A percentile compares a stretch with the other conserved stretches of the same genome.
Conservation (phyloP, 2,888 invertebrate species). For the Sminthurinus aureus region DNA sequence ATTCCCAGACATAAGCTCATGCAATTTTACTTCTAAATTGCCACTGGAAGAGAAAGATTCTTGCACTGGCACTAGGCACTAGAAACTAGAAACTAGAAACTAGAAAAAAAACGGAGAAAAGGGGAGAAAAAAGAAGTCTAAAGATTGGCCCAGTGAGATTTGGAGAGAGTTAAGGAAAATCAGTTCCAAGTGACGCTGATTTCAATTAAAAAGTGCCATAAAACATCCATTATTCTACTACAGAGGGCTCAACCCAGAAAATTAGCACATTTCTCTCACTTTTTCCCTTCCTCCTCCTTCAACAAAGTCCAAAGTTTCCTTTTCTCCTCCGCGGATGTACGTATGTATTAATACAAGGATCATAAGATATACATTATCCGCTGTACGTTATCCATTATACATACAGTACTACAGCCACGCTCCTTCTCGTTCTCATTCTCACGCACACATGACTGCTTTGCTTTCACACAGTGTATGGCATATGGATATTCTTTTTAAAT, state of each 20-base stretch:
- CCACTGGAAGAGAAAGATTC: neutral
- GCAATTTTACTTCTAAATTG: conserved; percentile 8
- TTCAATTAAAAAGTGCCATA: conserved; percentile 44
- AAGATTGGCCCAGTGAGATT: conserved; percentile 29
- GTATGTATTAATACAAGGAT: too few relatives aligned
- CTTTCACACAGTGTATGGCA: too few relatives aligned
- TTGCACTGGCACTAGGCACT: neutral
- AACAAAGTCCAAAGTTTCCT: neutral
- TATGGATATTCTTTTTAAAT: neutral
- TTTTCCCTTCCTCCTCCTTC: neutral
- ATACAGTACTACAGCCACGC: too few relatives aligned
- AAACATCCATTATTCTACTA: conserved; percentile 30
- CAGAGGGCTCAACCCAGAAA: conserved; percentile 5
- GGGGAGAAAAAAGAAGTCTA: conserved; percentile 1
- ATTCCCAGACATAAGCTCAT: too few relatives aligned
- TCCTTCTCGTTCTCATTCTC: conserved; percentile 4
- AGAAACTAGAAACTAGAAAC: too few relatives aligned
- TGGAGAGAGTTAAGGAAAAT: neutral
- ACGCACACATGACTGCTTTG: neutral
- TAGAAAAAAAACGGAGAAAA: neutral
- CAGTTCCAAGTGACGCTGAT: conserved; percentile 17
- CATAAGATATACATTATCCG: too few relatives aligned
- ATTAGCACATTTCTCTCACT: conserved; percentile 30
- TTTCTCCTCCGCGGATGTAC: too few relatives aligned
- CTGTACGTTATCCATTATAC: too few relatives aligned